A percentile compares a stretch with the other conserved stretches of the same genome.
phyloP scores from a whole-genome alignment of 2,113 vertebrate genomes.

The Engystomops pustulosus region DNA sequence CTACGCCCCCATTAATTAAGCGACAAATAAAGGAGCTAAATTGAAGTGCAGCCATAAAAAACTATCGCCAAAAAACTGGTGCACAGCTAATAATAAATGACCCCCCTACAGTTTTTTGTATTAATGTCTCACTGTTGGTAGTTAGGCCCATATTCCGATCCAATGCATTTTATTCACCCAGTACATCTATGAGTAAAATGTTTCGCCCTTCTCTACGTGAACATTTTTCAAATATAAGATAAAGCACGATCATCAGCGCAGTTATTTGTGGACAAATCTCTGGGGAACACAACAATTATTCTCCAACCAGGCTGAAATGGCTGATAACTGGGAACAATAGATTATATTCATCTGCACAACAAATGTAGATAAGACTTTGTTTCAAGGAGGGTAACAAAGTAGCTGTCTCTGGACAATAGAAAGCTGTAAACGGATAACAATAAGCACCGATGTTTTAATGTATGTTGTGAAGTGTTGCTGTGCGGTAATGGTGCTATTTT shows the following conservation, averaged over 20 bases:
- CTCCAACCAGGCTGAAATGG: background rate
- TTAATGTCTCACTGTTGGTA: no score
- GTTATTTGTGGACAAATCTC: no score
- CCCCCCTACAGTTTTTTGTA: no score
- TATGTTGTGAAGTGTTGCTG: background rate
- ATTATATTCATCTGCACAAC: background rate
- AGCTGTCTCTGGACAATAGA: background rate
- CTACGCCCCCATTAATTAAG: no score
- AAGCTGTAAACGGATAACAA: background rate
- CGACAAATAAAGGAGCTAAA: no score
- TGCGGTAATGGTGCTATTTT: background rate
- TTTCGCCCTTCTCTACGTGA: background rate
- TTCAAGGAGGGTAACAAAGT: background rate
- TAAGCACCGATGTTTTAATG: background rate
- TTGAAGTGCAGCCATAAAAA: no score
- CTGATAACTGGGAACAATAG: slow-evolving; percentile 5
- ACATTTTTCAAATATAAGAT: background rate
- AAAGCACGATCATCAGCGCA: no score
- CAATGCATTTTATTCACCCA: background rate
- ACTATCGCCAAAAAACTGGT: no score
- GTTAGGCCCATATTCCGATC: no score
- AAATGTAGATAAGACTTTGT: slow-evolving; percentile 2
- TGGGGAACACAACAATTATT: background rate
- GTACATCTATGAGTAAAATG: background rate
- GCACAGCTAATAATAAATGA: no score